Evolutionary conservation across 35 echinoderm and acorn worm species (phyloP).

Genomic region (Chiridota heheva): DNA sequence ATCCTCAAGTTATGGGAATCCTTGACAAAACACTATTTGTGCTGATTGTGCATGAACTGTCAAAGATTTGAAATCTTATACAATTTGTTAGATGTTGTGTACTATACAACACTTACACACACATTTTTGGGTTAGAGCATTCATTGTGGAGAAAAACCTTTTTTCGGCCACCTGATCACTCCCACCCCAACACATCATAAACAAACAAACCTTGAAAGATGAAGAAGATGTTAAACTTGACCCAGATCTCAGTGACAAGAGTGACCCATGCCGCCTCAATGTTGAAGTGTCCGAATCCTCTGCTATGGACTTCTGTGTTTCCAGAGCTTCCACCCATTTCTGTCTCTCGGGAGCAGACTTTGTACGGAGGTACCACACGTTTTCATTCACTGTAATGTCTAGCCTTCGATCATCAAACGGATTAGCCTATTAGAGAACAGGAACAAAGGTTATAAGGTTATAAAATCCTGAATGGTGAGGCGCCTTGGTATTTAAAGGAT

Average conservation of each 20-base stretch:
- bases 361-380: slow-evolving; percentile 79
- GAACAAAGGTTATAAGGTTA: not conserved
- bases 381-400: slow-evolving; percentile 94
- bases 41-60: too few species aligned
- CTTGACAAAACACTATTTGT: too few species aligned
- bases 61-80: too few species aligned
- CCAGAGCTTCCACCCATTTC: slow-evolving; percentile 88
- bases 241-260: slow-evolving; percentile 81
- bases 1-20: too few species aligned
- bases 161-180: too few species aligned
- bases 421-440: slow-evolving; percentile 40
- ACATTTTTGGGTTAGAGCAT: not conserved
- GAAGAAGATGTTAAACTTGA: slow-evolving; percentile 83
- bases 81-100: too few species aligned
- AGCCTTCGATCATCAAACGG: slow-evolving; percentile 97
- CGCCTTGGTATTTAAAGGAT: too few species aligned
- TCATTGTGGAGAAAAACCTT: too few species aligned
- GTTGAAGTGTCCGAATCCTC: slow-evolving; percentile 46
- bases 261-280: slow-evolving; percentile 83
- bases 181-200: too few species aligned
- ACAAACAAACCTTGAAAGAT: slow-evolving; percentile 97
- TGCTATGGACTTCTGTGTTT: slow-evolving; percentile 73
- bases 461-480: too few species aligned
- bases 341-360: slow-evolving; percentile 69
- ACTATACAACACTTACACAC: not conserved